These are phyloP conservation scores for Arnoldichthys spilopterus DNA, from an alignment of 2,797 vertebrate genomes.

Conservation along the genomic window DNA sequence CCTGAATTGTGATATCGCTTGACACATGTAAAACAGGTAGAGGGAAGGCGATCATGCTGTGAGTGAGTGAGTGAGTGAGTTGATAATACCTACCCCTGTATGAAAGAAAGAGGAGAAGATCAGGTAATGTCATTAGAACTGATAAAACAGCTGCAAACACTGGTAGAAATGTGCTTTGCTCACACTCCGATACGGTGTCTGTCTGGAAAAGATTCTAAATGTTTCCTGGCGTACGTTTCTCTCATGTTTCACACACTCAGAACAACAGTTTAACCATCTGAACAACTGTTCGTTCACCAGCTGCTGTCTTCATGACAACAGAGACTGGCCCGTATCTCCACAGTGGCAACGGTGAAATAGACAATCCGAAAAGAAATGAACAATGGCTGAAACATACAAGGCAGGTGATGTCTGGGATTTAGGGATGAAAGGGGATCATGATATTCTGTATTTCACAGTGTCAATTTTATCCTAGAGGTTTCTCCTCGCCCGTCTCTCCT, in stretches of 20 bases:
- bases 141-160: background rate
- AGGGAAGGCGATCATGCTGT: too few relatives aligned
- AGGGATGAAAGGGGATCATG: slow-evolving; percentile 15
- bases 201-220: background rate
- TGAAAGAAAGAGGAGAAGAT: background rate
- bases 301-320: slow-evolving; percentile 17
- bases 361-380: background rate
- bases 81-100: background rate
- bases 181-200: background rate
- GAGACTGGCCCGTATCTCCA: background rate
- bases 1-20: too few relatives aligned
- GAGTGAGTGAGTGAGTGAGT: too few relatives aligned
- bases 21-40: too few relatives aligned
- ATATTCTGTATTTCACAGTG: background rate
- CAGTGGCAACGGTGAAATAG: background rate
- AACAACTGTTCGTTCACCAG: slow-evolving; percentile 2
- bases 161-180: background rate
- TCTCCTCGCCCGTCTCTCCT: background rate
- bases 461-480: background rate
- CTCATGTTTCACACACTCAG: background rate
- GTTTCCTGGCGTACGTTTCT: background rate
- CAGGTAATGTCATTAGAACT: background rate
- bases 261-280: background rate
- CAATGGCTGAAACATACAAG: slow-evolving; percentile 4
- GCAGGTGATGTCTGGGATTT: slow-evolving; percentile 14